A percentile compares a stretch with the other conserved stretches of the same genome.
Evolutionary conservation across 1,140 invertebrate genomes (phyloP).

Genomic region (Trachelipus rathkii): DNA sequence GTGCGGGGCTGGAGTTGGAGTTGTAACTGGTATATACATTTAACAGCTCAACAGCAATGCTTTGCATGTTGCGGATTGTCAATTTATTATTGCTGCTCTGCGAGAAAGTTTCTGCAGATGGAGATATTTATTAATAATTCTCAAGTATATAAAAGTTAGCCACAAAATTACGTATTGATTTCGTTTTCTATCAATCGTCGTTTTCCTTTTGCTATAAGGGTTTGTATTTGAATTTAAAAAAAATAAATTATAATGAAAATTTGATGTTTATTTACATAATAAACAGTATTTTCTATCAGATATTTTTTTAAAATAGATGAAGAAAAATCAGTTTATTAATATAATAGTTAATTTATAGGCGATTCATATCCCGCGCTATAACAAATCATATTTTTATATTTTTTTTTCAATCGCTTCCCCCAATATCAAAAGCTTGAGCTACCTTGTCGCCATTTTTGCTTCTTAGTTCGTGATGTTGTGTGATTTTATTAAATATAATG

Average conservation of each 20-base stretch:
- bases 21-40: too few relatives aligned
- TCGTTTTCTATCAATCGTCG: neutral
- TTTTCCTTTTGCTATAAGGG: neutral
- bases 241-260: neutral
- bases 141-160: neutral
- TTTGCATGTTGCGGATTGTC: too few relatives aligned
- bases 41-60: too few relatives aligned
- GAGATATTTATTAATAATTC: too few relatives aligned
- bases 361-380: neutral
- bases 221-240: neutral
- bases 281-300: too few relatives aligned
- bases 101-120: too few relatives aligned
- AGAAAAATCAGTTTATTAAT: neutral
- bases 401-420: neutral
- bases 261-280: too few relatives aligned
- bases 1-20: too few relatives aligned
- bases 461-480: conserved; percentile 6
- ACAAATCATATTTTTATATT: neutral
- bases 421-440: neutral
- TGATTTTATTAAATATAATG: neutral
- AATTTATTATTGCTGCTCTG: too few relatives aligned
- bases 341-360: neutral
- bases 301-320: neutral
- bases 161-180: neutral
- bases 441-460: neutral